Base-by-base conservation (phyloP, 1,140 invertebrate genomes). In the Drosophila willistoni region DNA sequence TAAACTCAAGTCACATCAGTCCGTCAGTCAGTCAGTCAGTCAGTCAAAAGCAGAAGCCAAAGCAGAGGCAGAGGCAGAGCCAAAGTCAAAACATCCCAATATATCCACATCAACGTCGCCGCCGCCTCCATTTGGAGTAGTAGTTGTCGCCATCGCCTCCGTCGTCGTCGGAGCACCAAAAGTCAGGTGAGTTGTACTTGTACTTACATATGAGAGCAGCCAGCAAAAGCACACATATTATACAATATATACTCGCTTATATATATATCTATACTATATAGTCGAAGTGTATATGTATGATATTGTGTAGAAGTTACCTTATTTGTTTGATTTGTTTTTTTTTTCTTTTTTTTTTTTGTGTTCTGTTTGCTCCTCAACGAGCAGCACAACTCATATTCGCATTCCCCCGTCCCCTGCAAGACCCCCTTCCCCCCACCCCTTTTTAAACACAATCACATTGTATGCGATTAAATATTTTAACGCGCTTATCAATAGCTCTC, bases 391-490 rank as follows among this genome's bases (percentile, higher is more conserved):
- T 19, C 44, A 51, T 17, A 47, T 17, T 17, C 44, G 14, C 17
- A 47, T 44, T 41, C 9, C 34, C 10, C 7, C 9, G 0, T 10
- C 0, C 34, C 10, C 34, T 34, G 33, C 36, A 3, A 25, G 25
- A 25, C 3, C 36, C 10, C 9, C 36, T 10, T 34, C 3, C 0
- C 2, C 36, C 36, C 3, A 13, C 36, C 12, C 12, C 36, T 5
- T 13, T 3, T 12, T 36, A 10, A 12, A 10, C 60, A 14, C 59
- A 66, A 25, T 39, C 64, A 25, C 55, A 44, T 66, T 63, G 59
- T 68, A 14, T 47, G 68, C 79, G 83, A 87, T 89, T 87, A 89
- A 87, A 89, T 87, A 83, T 89, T 87, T 87, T 76, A 59, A 70
- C 73, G 73, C 72, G 83, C 84, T 87, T 87, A 87, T 87, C 83